Evolutionary conservation across 2,113 vertebrate species (phyloP).

Genomic region (Periophthalmus modestus): DNA sequence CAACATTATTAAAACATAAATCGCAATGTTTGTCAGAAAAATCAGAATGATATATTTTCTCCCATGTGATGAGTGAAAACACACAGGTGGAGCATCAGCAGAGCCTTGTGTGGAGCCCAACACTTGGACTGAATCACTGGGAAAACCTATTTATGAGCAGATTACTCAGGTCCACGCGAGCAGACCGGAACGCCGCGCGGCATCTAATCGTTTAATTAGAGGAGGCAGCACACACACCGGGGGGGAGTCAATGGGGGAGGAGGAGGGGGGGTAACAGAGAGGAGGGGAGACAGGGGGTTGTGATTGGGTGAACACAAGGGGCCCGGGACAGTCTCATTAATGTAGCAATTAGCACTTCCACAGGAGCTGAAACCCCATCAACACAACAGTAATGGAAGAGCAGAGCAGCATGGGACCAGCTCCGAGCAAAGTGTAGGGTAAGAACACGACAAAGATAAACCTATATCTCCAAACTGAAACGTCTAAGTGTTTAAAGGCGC

Average conservation of each 20-base stretch:
- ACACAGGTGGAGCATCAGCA: constrained; percentile 3
- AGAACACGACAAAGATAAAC: too few relatives aligned
- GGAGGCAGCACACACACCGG: constrained; percentile 83
- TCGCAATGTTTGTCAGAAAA: too few relatives aligned
- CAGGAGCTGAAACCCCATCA: constrained; percentile 95
- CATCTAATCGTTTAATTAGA: constrained; percentile 99
- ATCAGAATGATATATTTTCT: background rate
- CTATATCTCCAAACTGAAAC: too few relatives aligned
- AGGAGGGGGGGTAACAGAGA: constrained; percentile 32
- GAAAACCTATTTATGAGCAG: constrained; percentile 99
- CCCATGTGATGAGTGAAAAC: constrained; percentile 2
- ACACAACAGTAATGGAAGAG: constrained; percentile 92
- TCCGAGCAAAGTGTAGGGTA: too few relatives aligned
- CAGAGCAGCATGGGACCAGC: constrained; percentile 80
- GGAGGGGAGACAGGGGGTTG: constrained; percentile 73
- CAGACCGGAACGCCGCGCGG: constrained; percentile 90
- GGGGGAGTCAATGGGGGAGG: constrained; percentile 4
- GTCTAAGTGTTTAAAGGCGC: too few relatives aligned
- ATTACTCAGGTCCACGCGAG: constrained; percentile 96
- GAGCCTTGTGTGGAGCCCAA: constrained; percentile 46
- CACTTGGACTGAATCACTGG: constrained; percentile 84
- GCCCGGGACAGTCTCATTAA: constrained; percentile 96
- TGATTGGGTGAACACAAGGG: constrained; percentile 89
- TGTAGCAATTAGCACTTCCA: constrained; percentile 98
- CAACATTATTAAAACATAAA: too few relatives aligned